Evolutionary conservation across 2,113 vertebrate species (phyloP).

Genomic region (Alethe diademata): DNA sequence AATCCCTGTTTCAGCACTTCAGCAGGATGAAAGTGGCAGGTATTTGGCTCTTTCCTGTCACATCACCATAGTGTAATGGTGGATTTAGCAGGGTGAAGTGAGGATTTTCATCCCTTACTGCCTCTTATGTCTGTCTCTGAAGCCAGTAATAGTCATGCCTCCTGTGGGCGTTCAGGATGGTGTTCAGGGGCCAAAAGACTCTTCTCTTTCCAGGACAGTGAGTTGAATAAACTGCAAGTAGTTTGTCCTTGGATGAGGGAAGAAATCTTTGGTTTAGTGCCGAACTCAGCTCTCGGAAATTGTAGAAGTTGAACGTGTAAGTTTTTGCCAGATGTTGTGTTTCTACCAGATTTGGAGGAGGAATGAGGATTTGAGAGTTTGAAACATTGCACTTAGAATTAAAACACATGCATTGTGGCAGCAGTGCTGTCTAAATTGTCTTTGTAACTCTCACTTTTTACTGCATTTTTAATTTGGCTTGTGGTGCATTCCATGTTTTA

Average conservation of each 20-base stretch:
- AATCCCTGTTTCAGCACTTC: constrained; percentile 37
- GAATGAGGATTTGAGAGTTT: background rate
- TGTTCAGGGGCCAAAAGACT: background rate
- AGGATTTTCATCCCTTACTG: constrained; percentile 29
- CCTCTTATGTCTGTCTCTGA: background rate
- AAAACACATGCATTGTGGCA: background rate
- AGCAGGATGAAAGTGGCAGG: constrained; percentile 1
- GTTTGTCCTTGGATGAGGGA: background rate
- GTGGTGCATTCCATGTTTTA: background rate
- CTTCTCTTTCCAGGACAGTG: background rate
- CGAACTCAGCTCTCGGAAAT: background rate
- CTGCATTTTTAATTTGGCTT: background rate
- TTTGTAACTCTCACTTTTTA: background rate
- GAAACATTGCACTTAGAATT: background rate
- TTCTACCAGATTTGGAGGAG: background rate
- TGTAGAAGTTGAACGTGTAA: background rate
- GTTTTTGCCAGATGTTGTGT: background rate
- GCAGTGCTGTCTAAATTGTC: background rate
- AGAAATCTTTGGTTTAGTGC: background rate
- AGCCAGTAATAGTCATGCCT: background rate
- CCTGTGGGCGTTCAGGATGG: background rate
- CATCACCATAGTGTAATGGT: background rate
- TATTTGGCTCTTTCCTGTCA: constrained; percentile 45
- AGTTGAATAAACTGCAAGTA: background rate
- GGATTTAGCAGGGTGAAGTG: constrained; percentile 43